These are phyloP conservation scores for Rhabdophis nuchalis DNA, from an alignment of 2,797 vertebrate genomes.

Conservation along the genomic window DNA sequence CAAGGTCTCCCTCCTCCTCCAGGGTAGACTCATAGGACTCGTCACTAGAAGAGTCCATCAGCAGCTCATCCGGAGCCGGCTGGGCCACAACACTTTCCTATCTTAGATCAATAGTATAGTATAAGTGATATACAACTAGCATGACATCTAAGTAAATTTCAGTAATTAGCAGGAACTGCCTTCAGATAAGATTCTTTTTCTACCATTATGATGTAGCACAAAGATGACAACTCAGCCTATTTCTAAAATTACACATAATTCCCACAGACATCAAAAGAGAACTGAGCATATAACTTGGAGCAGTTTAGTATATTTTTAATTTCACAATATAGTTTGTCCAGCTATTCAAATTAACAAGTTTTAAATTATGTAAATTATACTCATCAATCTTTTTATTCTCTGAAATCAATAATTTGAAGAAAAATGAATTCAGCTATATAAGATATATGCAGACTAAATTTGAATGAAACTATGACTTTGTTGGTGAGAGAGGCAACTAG, in stretches of 20 bases:
- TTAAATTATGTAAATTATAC: slow-evolving; percentile 4
- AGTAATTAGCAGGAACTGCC: background rate
- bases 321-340: slow-evolving; percentile 3
- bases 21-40: too few relatives aligned
- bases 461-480: slow-evolving; percentile 21
- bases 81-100: too few relatives aligned
- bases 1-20: too few relatives aligned
- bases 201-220: background rate
- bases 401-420: background rate
- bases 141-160: background rate
- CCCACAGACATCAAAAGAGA: slow-evolving; percentile 19
- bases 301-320: slow-evolving; percentile 14
- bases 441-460: slow-evolving; percentile 5
- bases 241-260: slow-evolving; percentile 12
- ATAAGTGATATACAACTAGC: background rate
- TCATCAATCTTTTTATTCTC: background rate
- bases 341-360: background rate
- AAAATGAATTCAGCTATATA: slow-evolving; percentile 8
- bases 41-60: too few relatives aligned
- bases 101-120: background rate
- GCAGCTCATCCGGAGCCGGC: too few relatives aligned
- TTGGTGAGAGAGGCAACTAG: background rate
- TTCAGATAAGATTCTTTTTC: background rate
- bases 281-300: background rate
- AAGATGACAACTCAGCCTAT: background rate